A percentile compares a stretch with the other conserved stretches of the same genome.
These are phyloP conservation scores for Hemiprocne comata DNA, from an alignment of 2,113 vertebrate genomes.

Conservation along the genomic window DNA sequence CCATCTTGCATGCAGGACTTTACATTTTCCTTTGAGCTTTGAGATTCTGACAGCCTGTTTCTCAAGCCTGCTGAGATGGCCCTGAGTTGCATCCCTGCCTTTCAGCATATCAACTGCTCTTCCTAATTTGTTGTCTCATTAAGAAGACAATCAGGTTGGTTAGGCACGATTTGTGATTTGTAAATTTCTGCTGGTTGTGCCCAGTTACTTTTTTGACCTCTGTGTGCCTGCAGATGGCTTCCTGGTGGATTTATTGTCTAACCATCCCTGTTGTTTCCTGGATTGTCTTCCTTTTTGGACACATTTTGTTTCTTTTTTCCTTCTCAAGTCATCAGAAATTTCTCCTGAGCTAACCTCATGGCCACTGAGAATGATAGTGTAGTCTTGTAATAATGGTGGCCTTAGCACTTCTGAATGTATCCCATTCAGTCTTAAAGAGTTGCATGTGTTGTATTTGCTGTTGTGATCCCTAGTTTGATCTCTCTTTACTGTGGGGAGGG, in stretches of 20 bases:
- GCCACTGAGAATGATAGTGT: neutral
- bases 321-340: neutral
- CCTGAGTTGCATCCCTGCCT: neutral
- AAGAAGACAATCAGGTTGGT: neutral
- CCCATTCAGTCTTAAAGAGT: neutral
- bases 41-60: neutral
- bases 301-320: neutral
- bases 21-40: neutral
- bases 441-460: neutral
- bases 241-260: neutral
- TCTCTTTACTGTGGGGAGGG: neutral
- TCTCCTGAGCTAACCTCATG: neutral
- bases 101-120: neutral
- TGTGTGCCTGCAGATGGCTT: neutral
- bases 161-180: neutral
- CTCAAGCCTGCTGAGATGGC: neutral
- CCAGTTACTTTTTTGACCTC: neutral
- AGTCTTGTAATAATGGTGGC: neutral
- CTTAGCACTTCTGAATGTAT: neutral
- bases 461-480: neutral
- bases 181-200: neutral
- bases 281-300: neutral
- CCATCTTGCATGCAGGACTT: neutral
- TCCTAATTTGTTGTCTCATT: no score
- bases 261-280: neutral